These are phyloP conservation scores for Brachionus calyciflorus DNA, from an alignment of 1,140 invertebrate species.

Conservation along the genomic window DNA sequence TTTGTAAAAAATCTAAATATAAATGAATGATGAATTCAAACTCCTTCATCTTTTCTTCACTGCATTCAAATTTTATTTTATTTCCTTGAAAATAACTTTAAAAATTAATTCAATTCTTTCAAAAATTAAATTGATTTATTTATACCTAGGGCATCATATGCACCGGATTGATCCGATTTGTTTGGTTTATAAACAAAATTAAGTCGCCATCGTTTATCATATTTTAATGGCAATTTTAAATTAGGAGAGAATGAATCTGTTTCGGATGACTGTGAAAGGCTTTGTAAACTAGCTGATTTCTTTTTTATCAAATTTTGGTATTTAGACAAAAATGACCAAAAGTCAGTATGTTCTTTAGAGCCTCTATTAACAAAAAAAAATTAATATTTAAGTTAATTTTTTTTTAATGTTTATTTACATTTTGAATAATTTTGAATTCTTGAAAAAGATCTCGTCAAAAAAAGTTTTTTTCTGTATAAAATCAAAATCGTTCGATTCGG, in stretches of 20 bases:
- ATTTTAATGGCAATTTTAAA: conserved; percentile 23
- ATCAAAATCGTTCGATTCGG: conserved; percentile 19
- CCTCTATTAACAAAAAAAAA: background rate
- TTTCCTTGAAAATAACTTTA: background rate
- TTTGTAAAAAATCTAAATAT: conserved; percentile 38
- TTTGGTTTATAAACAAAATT: conserved; percentile 7
- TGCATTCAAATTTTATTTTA: conserved; percentile 4
- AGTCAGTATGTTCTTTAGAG: conserved; percentile 15
- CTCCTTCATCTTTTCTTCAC: background rate
- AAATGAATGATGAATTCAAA: conserved; percentile 36
- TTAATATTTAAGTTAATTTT: background rate
- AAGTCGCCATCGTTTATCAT: conserved; percentile 20
- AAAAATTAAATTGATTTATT: background rate
- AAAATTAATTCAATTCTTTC: background rate
- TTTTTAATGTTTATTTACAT: background rate
- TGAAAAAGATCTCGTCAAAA: conserved; percentile 21
- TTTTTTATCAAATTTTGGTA: conserved; percentile 26
- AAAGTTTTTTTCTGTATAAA: background rate
- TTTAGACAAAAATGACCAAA: conserved; percentile 36
- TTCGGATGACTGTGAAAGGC: background rate
- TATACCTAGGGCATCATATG: conserved; percentile 1
- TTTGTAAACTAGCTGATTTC: background rate
- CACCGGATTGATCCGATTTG: background rate
- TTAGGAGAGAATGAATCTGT: background rate
- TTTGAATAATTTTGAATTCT: conserved; percentile 10